Base-by-base conservation (phyloP, 2,113 vertebrate genomes). In the Onychostoma macrolepis region DNA sequence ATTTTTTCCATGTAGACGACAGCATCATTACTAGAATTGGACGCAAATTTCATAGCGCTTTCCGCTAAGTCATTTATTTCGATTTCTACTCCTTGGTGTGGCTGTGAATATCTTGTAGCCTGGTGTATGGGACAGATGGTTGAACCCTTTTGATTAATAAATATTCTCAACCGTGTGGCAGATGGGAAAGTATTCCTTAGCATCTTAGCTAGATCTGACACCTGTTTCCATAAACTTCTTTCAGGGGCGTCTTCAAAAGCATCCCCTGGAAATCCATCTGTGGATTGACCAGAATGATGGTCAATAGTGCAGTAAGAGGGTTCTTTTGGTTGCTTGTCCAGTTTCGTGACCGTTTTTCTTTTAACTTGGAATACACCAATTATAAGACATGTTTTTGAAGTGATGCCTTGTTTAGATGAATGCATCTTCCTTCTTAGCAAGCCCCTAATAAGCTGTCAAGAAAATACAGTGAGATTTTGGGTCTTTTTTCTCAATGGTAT, bases 101-200 rank as follows among this genome's bases (percentile, higher is more conserved):
- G 12, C 26, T 17, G n/a, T 43, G 58, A 28, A 65, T 65, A 81
- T 81, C 38, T 81, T 65, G 56, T 65, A 30, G 58, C 21, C 80
- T 71, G 41, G 41, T 48, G 6, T 13, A 83, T 71, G 10, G 17
- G 80, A 83, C 80, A 71, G 80, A 83, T 83, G 63, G 80, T 50
- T 69, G 28, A 71, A 71, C 26, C 6, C 43, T 83, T 83, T 71
- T 71, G 61, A 71, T 83, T 26, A 71, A 7, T 50, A 50, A 50
- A 24, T 33, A 83, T 71, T 30, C 41, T 45, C 41, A 83, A 24
- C 63, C 19, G 2, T 69, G 63, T 43, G 11, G 80, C 63, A 71
- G 43, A 69, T 69, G 63, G 43, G 43, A 83, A 33, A 50, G 19
- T 28, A 71, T 13, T 15, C 19, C 63, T 83, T 33, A 83, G 45